These are phyloP conservation scores for Corydoras maculifer DNA, from an alignment of 2,113 vertebrate genomes.

Conservation along the genomic window DNA sequence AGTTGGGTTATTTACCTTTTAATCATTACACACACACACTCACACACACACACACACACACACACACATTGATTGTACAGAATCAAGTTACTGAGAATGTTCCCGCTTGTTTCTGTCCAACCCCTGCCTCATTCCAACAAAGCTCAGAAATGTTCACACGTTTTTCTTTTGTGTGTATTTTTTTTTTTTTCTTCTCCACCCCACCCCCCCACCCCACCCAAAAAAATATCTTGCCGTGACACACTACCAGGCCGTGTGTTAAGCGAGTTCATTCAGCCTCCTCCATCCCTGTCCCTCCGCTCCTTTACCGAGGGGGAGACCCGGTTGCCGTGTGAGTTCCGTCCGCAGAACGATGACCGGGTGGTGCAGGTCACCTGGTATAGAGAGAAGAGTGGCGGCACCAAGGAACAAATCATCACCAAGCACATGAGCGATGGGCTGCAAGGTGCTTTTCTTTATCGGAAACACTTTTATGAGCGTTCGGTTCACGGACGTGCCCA, in stretches of 20 bases:
- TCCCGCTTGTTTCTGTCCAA: slow-evolving; percentile 9
- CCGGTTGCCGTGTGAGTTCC: slow-evolving; percentile 59
- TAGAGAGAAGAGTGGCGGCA: slow-evolving; percentile 48
- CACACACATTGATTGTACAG: slow-evolving; percentile 2
- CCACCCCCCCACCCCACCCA: background rate
- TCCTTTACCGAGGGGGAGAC: slow-evolving; percentile 50
- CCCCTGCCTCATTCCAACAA: background rate
- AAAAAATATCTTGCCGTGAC: background rate
- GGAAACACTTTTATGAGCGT: background rate
- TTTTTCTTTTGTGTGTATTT: slow-evolving; percentile 17
- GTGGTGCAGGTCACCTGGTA: slow-evolving; percentile 67
- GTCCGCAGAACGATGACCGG: slow-evolving; percentile 1
- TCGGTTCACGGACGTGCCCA: too few relatives aligned
- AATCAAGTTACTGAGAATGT: slow-evolving; percentile 1
- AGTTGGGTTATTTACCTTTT: slow-evolving; percentile 25
- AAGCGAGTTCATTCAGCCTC: slow-evolving; percentile 54
- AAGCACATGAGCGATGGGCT: slow-evolving; percentile 53
- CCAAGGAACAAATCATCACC: slow-evolving; percentile 58
- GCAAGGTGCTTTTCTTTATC: slow-evolving; percentile 45
- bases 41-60: slow-evolving; percentile 1
- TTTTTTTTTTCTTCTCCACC: background rate
- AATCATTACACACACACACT: slow-evolving; percentile 12
- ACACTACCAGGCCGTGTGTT: slow-evolving; percentile 28
- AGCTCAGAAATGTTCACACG: background rate
- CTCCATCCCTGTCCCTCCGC: slow-evolving; percentile 7